Evolutionary conservation across 2,888 invertebrate genomes (phyloP).

Genomic region (Drosophila prostipennis): DNA sequence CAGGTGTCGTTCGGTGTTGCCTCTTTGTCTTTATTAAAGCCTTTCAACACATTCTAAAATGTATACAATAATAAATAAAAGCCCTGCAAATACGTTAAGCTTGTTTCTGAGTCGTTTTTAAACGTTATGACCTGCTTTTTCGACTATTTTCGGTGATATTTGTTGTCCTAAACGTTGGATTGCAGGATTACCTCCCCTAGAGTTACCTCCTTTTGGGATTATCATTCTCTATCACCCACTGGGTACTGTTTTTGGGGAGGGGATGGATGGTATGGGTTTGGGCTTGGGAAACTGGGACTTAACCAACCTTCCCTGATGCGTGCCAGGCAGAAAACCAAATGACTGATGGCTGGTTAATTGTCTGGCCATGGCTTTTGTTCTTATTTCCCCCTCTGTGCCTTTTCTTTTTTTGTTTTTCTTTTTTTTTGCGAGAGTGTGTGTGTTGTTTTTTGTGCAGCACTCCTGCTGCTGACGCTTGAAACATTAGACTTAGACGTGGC

Average conservation of each 20-base stretch:
- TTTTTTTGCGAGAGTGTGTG: slow-evolving; percentile 10
- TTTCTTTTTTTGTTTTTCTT: slow-evolving; percentile 11
- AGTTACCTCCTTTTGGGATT: slow-evolving; percentile 18
- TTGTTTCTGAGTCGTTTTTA: slow-evolving; percentile 4
- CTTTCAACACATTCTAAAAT: not conserved
- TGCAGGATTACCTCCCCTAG: slow-evolving; percentile 25
- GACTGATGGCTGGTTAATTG: slow-evolving; percentile 79
- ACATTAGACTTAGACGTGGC: slow-evolving; percentile 72
- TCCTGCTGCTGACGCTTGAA: slow-evolving; percentile 72
- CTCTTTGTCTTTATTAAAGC: too few species aligned
- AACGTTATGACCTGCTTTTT: slow-evolving; percentile 22
- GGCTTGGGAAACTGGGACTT: slow-evolving; percentile 14
- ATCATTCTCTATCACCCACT: slow-evolving; percentile 29
- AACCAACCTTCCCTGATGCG: slow-evolving; percentile 56
- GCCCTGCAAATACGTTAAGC: not conserved
- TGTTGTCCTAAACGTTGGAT: slow-evolving; percentile 21
- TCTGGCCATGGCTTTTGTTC: slow-evolving; percentile 68
- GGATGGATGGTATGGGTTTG: not conserved
- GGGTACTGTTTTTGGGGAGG: slow-evolving; percentile 17
- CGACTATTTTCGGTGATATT: slow-evolving; percentile 20
- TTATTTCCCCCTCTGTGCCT: slow-evolving; percentile 26
- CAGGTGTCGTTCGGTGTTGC: not conserved
- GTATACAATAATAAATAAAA: not conserved
- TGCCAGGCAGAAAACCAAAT: slow-evolving; percentile 65
- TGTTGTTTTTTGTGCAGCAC: slow-evolving; percentile 49